Evolutionary conservation across 2,888 invertebrate genomes (phyloP).

Genomic region (Mechanitis mazaeus): DNA sequence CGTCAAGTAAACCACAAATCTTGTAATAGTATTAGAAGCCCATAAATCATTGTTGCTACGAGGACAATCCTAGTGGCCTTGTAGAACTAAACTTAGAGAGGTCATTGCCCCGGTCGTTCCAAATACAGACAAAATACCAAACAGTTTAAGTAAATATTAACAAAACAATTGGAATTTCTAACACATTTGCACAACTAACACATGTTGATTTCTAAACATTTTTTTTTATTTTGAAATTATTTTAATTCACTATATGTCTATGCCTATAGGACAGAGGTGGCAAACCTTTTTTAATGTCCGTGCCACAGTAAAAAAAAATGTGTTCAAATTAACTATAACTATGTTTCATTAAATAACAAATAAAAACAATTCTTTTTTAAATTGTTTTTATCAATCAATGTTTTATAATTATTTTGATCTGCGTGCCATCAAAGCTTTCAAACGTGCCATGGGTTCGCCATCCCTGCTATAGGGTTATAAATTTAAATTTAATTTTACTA

Average conservation of each 20-base stretch:
- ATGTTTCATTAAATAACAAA: too few species aligned
- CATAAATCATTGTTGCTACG: conserved; percentile 34
- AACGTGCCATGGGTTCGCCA: too few species aligned
- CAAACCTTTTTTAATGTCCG: too few species aligned
- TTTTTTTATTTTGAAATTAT: background rate
- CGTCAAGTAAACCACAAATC: conserved; percentile 28
- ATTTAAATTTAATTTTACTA: background rate
- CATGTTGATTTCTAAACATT: conserved; percentile 12
- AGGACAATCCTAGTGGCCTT: conserved; percentile 58
- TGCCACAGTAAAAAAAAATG: too few species aligned
- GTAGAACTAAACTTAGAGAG: conserved; percentile 44
- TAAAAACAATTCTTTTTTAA: too few species aligned
- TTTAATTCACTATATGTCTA: too few species aligned
- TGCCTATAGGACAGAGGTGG: too few species aligned
- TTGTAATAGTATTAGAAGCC: conserved; percentile 30
- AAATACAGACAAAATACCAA: conserved; percentile 50
- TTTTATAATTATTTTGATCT: too few species aligned
- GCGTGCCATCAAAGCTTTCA: too few species aligned
- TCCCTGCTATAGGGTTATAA: too few species aligned
- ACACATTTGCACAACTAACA: conserved; percentile 9
- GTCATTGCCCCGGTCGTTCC: conserved; percentile 46
- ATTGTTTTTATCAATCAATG: too few species aligned
- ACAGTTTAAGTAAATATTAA: conserved; percentile 36
- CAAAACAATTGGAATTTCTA: conserved; percentile 26
- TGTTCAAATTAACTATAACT: too few species aligned